Conservation (phyloP, 1,140 invertebrate genomes). For the Latrodectus geometricus region DNA sequence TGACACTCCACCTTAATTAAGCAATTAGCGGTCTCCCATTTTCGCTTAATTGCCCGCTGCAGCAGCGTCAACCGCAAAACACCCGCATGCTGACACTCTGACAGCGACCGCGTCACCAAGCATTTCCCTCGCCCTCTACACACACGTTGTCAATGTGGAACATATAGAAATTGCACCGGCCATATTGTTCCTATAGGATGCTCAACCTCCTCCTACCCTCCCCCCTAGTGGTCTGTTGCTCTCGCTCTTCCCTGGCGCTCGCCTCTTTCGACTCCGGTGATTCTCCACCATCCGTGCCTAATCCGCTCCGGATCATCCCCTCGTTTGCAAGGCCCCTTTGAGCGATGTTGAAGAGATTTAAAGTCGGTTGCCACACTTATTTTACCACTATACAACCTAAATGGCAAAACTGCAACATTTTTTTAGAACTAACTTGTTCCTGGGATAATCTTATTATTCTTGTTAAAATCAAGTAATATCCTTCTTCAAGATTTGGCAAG, state of each 20-base stretch:
- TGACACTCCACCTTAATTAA: constrained; percentile 60
- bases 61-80: constrained; percentile 54
- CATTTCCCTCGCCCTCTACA: constrained; percentile 3
- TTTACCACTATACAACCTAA: too few species aligned
- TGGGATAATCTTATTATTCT: too few species aligned
- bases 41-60: constrained; percentile 57
- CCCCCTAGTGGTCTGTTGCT: background rate
- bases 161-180: background rate
- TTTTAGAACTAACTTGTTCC: too few species aligned
- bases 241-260: background rate
- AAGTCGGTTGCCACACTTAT: too few species aligned
- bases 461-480: too few species aligned
- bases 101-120: constrained; percentile 37
- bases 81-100: constrained; percentile 52
- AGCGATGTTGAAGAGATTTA: too few species aligned
- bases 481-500: too few species aligned
- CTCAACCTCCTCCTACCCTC: background rate
- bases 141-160: background rate
- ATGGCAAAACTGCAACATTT: too few species aligned
- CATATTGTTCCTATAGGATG: background rate
- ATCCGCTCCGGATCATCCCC: too few species aligned
- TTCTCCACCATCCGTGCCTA: too few species aligned
- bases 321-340: too few species aligned
- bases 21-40: constrained; percentile 59
- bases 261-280: too few species aligned